Percentiles rank a stretch among this genome's conserved stretches.
Conservation (phyloP, 2,113 vertebrate species). For the Vanacampus margaritifer region DNA sequence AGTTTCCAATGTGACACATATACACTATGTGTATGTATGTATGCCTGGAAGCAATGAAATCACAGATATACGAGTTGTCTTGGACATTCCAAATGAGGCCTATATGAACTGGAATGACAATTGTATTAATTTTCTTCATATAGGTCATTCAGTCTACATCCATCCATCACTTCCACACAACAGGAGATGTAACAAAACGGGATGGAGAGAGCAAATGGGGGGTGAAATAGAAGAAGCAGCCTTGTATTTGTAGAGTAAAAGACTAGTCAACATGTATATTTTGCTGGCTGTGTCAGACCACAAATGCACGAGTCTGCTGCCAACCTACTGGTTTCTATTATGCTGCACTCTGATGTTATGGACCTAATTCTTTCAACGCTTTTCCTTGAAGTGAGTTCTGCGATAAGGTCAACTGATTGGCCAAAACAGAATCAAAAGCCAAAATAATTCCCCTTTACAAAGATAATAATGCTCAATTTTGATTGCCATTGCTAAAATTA, state of each 20-base stretch:
- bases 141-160: slow-evolving; percentile 46
- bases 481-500: not conserved
- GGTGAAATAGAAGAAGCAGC: slow-evolving; percentile 20
- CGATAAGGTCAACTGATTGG: slow-evolving; percentile 11
- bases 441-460: slow-evolving; percentile 12
- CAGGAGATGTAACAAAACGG: slow-evolving; percentile 26
- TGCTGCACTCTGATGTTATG: slow-evolving; percentile 20
- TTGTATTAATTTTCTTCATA: slow-evolving; percentile 35
- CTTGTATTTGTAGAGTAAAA: slow-evolving; percentile 28
- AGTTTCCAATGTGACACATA: slow-evolving; percentile 19
- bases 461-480: not conserved
- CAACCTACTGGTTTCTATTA: slow-evolving; percentile 51
- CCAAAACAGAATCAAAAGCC: not conserved
- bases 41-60: slow-evolving; percentile 38
- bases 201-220: slow-evolving; percentile 12
- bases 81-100: slow-evolving; percentile 35
- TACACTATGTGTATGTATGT: not conserved
- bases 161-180: slow-evolving; percentile 42
- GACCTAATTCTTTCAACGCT: slow-evolving; percentile 48
- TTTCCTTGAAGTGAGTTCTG: slow-evolving; percentile 44
- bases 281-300: slow-evolving; percentile 49
- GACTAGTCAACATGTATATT: slow-evolving; percentile 56
- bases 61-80: slow-evolving; percentile 18
- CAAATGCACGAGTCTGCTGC: slow-evolving; percentile 52
- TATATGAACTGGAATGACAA: slow-evolving; percentile 28